Evolutionary conservation across 1,140 invertebrate genomes (phyloP).

Genomic region (Lineus longissimus): DNA sequence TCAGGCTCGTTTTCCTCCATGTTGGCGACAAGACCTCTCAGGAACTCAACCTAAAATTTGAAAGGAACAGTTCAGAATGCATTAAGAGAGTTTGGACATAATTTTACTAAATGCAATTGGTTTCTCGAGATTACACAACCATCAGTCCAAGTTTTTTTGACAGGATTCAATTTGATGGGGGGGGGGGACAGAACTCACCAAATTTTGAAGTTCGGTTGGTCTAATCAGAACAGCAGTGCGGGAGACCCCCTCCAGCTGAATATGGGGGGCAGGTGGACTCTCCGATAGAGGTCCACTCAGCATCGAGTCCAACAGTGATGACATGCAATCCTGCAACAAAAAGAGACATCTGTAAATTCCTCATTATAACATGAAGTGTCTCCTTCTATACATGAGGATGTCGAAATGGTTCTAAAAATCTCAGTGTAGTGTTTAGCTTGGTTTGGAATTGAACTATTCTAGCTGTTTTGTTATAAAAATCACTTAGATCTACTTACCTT

Average conservation of each 20-base stretch:
- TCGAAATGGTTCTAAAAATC: too few species aligned
- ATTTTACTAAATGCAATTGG: too few species aligned
- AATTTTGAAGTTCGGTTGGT: conserved; percentile 63
- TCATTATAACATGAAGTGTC: too few species aligned
- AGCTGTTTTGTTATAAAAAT: neutral
- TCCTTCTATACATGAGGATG: too few species aligned
- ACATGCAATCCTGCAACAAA: conserved; percentile 61
- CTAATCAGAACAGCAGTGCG: conserved; percentile 67
- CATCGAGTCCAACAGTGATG: conserved; percentile 69
- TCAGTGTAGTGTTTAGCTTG: too few species aligned
- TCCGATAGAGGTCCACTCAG: conserved; percentile 55
- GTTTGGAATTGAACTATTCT: too few species aligned
- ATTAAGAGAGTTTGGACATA: too few species aligned
- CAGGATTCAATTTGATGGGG: too few species aligned
- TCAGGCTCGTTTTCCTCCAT: conserved; percentile 39
- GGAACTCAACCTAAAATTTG: conserved; percentile 56
- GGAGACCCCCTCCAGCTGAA: conserved; percentile 61
- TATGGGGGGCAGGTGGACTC: conserved; percentile 31
- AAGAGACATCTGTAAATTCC: neutral
- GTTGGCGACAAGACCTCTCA: conserved; percentile 49
- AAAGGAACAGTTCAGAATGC: too few species aligned
- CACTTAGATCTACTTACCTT: conserved; percentile 57
- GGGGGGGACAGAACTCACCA: too few species aligned
- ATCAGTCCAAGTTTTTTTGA: too few species aligned
- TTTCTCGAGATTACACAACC: too few species aligned